Conservation (phyloP, 1,140 invertebrate species). For the Drosophila bocki region DNA sequence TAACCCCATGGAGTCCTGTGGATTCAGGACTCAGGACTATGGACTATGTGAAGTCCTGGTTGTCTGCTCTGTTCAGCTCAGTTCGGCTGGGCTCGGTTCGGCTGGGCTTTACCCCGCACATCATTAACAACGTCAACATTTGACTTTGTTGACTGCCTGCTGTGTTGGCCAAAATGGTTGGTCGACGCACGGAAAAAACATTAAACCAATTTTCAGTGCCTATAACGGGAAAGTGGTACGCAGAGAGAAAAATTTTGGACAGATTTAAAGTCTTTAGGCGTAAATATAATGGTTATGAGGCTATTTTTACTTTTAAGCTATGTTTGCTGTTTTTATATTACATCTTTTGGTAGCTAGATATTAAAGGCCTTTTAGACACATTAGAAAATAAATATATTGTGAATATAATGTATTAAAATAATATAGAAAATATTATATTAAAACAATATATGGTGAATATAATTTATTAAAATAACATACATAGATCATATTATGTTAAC, state of each 20-base stretch:
- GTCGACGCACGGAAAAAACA: constrained; percentile 65
- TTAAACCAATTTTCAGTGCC: constrained; percentile 78
- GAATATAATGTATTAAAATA: no score
- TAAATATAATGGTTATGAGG: not conserved
- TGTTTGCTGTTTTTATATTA: not conserved
- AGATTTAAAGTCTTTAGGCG: not conserved
- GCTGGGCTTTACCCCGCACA: constrained; percentile 50
- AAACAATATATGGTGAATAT: no score
- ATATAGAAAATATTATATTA: no score
- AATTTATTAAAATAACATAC: no score
- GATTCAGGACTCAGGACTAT: constrained; percentile 8
- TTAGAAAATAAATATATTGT: no score
- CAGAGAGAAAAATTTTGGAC: not conserved
- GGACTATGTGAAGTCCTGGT: not conserved
- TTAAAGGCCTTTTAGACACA: not conserved
- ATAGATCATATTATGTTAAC: no score
- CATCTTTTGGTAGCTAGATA: not conserved
- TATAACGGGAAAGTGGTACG: constrained; percentile 45
- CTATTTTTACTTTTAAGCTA: not conserved
- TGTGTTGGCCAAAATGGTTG: constrained; percentile 64
- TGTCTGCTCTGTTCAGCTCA: not conserved
- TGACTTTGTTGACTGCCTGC: constrained; percentile 74
- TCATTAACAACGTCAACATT: constrained; percentile 82
- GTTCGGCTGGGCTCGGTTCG: constrained; percentile 2
- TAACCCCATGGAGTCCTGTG: constrained; percentile 15